Evolutionary conservation across 2,113 vertebrate species (phyloP), one percentile per base, ranked within the genome.

Genomic region (Tympanuchus pallidicinctus): DNA sequence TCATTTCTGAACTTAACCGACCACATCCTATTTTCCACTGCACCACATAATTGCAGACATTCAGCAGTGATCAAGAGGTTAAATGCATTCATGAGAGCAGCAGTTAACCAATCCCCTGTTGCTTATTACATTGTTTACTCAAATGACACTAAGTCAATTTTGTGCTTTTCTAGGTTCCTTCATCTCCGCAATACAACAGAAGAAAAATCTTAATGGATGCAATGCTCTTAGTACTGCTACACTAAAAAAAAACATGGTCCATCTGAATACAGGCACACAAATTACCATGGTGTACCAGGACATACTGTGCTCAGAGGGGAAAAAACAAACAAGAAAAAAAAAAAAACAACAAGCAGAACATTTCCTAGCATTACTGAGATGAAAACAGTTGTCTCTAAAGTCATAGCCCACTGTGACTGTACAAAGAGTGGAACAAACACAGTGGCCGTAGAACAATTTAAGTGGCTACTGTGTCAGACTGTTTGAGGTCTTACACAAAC

Each of bases 1-100:
- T 67, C 0, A 80, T 65, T 93, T 94, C 65, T 43, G 15, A 90
- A 72, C 74, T 84, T 78, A 83, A 93, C 52, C 61, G 28, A 72
- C 61, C 32, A 64, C 27, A 80, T 59, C 86, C 18, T 50, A 36
- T 40, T n/a, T 94, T 91, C 60, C 27, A 76, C 2, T 70, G 45
- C 20, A 82, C 32, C 47, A 65, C 8, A 1, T 72, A 93, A 95
- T n/a, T 88, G n/a, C 88, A 88, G 43, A 48, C 61, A 81, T 21
- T 88, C 42, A 4, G 0, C 69, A 86, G 36, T 16, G 11, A 93
- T 69, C 54, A 90, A 70, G 40, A 93, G 63, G 70, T 94, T 92
- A 87, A 90, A 77, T 42, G 43, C 21, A 88, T 86, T 78, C 34
- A 88, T 27, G 24, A 76, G 42, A 86, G 28, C 8, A 84, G 69